Percentiles rank a stretch among this genome's conserved stretches.
phyloP scores from a whole-genome alignment of 2,888 invertebrate genomes.

The Dexiosoma caninum region DNA sequence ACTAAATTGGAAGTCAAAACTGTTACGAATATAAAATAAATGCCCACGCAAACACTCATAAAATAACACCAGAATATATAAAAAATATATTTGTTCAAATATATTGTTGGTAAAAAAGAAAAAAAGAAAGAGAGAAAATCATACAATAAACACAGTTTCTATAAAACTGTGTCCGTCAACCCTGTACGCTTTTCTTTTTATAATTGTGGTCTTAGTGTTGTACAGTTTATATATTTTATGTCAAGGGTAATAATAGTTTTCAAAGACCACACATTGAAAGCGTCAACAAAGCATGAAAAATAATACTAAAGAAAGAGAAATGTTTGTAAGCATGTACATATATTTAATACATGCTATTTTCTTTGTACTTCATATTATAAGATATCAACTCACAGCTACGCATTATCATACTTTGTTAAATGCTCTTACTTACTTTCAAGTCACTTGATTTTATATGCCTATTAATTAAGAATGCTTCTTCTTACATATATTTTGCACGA shows the following conservation, averaged over 20 bases:
- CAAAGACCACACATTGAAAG: neutral
- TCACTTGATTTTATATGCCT: conserved; percentile 49
- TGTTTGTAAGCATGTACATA: too few species aligned
- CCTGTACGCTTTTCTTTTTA: neutral
- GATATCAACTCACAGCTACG: conserved; percentile 22
- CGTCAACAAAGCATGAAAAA: neutral
- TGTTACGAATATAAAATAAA: too few species aligned
- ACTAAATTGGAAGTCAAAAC: too few species aligned
- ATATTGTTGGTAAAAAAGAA: too few species aligned
- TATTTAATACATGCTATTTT: conserved; percentile 42
- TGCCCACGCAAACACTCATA: too few species aligned
- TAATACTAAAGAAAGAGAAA: conserved; percentile 5
- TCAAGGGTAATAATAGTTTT: conserved; percentile 39
- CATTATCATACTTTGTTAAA: conserved; percentile 10
- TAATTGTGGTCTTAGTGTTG: neutral
- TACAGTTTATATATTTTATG: neutral
- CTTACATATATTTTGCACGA: too few species aligned
- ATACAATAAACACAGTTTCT: conserved; percentile 8
- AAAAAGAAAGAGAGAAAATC: too few species aligned
- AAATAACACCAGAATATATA: too few species aligned
- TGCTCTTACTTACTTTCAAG: conserved; percentile 42
- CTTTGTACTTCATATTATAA: conserved; percentile 21
- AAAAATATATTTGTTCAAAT: too few species aligned
- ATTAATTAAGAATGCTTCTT: conserved; percentile 46
- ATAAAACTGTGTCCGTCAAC: conserved; percentile 45